phyloP scores from a whole-genome alignment of 2,888 invertebrate genomes.

The Cryptocheilus praepositus region DNA sequence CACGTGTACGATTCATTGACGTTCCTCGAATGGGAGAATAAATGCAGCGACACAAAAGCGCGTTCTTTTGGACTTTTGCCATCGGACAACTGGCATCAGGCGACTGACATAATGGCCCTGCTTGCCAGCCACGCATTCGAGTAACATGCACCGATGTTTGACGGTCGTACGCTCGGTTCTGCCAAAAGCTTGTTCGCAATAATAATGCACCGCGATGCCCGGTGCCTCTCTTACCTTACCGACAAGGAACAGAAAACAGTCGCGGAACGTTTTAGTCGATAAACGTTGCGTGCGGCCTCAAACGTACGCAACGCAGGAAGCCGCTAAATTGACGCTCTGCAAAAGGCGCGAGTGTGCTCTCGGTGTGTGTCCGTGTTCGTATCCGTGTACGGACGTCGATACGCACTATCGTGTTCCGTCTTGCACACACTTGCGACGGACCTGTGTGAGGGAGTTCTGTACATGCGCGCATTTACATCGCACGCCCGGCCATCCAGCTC shows the following conservation, averaged over 20 bases:
- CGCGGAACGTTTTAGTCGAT: constrained; percentile 28
- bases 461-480: too few relatives aligned
- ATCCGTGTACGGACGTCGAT: constrained; percentile 11
- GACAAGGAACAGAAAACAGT: constrained; percentile 16
- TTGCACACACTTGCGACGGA: too few relatives aligned
- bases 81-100: neutral
- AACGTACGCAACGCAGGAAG: constrained; percentile 62
- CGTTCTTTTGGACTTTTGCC: neutral
- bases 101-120: constrained; percentile 5
- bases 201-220: neutral
- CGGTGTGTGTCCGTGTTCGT: constrained; percentile 14
- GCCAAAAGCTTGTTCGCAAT: too few relatives aligned
- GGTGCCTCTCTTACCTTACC: neutral
- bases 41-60: neutral
- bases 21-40: too few relatives aligned
- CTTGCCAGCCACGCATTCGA: neutral
- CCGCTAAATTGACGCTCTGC: constrained; percentile 60
- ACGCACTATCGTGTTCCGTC: too few relatives aligned
- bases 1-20: too few relatives aligned
- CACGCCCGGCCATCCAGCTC: too few relatives aligned
- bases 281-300: constrained; percentile 27
- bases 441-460: too few relatives aligned
- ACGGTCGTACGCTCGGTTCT: neutral
- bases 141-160: neutral
- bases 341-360: constrained; percentile 29